Conservation (phyloP, 2,888 invertebrate genomes). For the Cheilosia variabilis region DNA sequence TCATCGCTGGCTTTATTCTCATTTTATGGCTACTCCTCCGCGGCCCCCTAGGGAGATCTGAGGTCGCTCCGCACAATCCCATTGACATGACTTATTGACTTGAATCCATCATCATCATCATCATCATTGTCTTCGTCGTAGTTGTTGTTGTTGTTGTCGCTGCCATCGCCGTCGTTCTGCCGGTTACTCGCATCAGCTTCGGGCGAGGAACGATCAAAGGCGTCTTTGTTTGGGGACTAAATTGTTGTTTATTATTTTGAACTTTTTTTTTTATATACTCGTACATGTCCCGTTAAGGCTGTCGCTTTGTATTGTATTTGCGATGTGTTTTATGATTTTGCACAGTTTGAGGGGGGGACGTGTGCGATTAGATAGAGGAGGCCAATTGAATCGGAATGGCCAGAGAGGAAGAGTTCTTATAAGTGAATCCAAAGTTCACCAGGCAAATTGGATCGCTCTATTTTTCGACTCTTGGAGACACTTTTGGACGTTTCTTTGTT, state of each 20-base stretch:
- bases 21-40: constrained; percentile 49
- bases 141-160: constrained; percentile 9
- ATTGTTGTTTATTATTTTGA: constrained; percentile 60
- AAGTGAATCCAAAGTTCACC: constrained; percentile 55
- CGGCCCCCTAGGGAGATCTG: constrained; percentile 44
- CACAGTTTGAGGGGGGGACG: constrained; percentile 29
- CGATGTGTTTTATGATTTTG: constrained; percentile 56
- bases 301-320: constrained; percentile 18
- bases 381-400: constrained; percentile 44
- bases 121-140: constrained; percentile 57
- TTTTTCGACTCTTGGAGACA: constrained; percentile 12
- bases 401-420: constrained; percentile 15
- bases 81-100: constrained; percentile 75
- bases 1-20: constrained; percentile 33
- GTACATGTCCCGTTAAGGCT: constrained; percentile 38
- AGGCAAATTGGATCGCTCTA: constrained; percentile 27
- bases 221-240: constrained; percentile 62
- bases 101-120: constrained; percentile 69
- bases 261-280: constrained; percentile 37
- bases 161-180: constrained; percentile 24
- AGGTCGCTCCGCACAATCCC: constrained; percentile 62
- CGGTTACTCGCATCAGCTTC: constrained; percentile 3
- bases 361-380: constrained; percentile 31
- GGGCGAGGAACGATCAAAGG: constrained; percentile 53
- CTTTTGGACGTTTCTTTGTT: constrained; percentile 8